Conservation (phyloP, 1,140 invertebrate species). For the Scaptomyza graminum region DNA sequence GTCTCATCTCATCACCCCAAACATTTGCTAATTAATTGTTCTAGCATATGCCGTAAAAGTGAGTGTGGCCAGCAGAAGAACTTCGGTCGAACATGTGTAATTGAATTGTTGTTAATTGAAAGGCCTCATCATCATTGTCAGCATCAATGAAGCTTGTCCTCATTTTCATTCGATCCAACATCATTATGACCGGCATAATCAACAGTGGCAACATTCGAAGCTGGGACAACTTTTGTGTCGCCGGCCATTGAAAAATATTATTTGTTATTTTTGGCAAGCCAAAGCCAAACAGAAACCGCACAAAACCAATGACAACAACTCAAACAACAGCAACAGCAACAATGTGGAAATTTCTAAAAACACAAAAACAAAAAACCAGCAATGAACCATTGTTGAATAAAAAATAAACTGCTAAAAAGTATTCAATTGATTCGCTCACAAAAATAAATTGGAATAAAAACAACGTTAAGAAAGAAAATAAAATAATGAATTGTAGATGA, state of each 20-base stretch:
- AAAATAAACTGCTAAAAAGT: too few species aligned
- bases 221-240: conserved; percentile 52
- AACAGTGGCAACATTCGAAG: neutral
- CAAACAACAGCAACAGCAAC: conserved; percentile 23
- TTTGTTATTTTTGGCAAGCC: conserved; percentile 54
- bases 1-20: neutral
- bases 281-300: conserved; percentile 65
- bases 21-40: conserved; percentile 70
- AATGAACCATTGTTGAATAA: neutral
- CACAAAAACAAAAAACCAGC: conserved; percentile 4
- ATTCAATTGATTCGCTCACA: neutral
- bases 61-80: conserved; percentile 1
- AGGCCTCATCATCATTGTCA: conserved; percentile 41
- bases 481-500: neutral
- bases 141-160: neutral
- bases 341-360: conserved; percentile 1
- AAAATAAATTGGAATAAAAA: neutral
- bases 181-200: neutral
- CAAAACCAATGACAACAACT: conserved; percentile 20
- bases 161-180: neutral
- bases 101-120: conserved; percentile 68
- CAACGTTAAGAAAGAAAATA: neutral
- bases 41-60: conserved; percentile 58
- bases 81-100: conserved; percentile 50
- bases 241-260: conserved; percentile 53